Evolutionary conservation across 2,888 invertebrate genomes (phyloP).

Genomic region (Synergus japonicus): DNA sequence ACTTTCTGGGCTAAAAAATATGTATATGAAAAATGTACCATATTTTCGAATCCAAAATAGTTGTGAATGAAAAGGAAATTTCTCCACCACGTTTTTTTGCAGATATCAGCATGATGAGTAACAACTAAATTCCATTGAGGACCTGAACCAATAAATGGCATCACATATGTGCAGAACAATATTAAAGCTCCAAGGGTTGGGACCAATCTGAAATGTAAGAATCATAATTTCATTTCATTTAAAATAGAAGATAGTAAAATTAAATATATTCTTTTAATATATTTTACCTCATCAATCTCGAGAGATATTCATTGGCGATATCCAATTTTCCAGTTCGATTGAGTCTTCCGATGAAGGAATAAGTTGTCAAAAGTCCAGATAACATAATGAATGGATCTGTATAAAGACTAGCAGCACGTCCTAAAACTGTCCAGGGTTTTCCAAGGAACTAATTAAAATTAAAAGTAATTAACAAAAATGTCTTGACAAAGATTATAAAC

Average conservation of each 20-base stretch:
- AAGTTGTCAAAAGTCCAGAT: slow-evolving; percentile 83
- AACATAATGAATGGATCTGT: slow-evolving; percentile 86
- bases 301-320: slow-evolving; percentile 81
- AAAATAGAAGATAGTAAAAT: slow-evolving; percentile 30
- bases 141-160: slow-evolving; percentile 82
- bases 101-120: slow-evolving; percentile 83
- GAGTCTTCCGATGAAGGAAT: slow-evolving; percentile 81
- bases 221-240: slow-evolving; percentile 33
- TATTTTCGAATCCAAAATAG: slow-evolving; percentile 85
- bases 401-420: slow-evolving; percentile 84
- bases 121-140: slow-evolving; percentile 86
- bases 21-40: slow-evolving; percentile 77
- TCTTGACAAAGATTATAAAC: too few relatives aligned
- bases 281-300: slow-evolving; percentile 80
- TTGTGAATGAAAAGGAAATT: slow-evolving; percentile 86
- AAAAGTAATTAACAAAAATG: background rate
- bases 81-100: slow-evolving; percentile 85
- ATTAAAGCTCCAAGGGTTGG: slow-evolving; percentile 83
- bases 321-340: slow-evolving; percentile 79
- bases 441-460: slow-evolving; percentile 78
- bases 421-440: slow-evolving; percentile 83
- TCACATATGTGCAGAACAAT: slow-evolving; percentile 83
- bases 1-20: background rate
- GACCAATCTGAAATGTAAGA: slow-evolving; percentile 78
- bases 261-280: slow-evolving; percentile 3